Conservation (phyloP, 2,797 vertebrate genomes). For the Melanotaenia parkinsoni region DNA sequence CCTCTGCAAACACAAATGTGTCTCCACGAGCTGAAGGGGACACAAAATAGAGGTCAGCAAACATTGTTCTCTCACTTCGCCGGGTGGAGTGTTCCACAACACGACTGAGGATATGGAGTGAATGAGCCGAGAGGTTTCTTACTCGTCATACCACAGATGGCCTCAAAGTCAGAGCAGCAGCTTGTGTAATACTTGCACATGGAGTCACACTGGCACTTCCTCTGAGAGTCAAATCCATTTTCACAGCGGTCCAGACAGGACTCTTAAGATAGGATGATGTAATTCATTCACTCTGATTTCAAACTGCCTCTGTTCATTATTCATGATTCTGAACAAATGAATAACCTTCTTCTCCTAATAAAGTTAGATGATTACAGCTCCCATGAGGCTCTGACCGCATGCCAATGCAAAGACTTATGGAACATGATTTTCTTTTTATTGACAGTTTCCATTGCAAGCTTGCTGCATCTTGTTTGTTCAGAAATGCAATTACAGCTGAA, state of each 20-base stretch:
- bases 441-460: background rate
- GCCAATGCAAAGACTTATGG: background rate
- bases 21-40: slow-evolving; percentile 88
- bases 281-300: background rate
- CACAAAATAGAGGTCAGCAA: background rate
- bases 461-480: background rate
- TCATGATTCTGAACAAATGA: slow-evolving; percentile 1
- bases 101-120: background rate
- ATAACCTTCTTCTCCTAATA: slow-evolving; percentile 10
- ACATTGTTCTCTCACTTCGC: background rate
- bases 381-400: slow-evolving; percentile 14
- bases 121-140: slow-evolving; percentile 38
- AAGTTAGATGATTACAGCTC: slow-evolving; percentile 27
- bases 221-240: slow-evolving; percentile 81
- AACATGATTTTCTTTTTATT: background rate
- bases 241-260: slow-evolving; percentile 89
- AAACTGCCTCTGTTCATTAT: background rate
- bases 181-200: slow-evolving; percentile 94
- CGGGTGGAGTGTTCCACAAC: background rate
- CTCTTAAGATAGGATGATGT: slow-evolving; percentile 74
- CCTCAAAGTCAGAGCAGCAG: slow-evolving; percentile 89
- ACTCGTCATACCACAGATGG: slow-evolving; percentile 86
- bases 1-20: slow-evolving; percentile 89
- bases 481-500: background rate
- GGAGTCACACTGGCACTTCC: slow-evolving; percentile 91